Conservation (phyloP, 2,113 vertebrate genomes). For the Perccottus glenii region DNA sequence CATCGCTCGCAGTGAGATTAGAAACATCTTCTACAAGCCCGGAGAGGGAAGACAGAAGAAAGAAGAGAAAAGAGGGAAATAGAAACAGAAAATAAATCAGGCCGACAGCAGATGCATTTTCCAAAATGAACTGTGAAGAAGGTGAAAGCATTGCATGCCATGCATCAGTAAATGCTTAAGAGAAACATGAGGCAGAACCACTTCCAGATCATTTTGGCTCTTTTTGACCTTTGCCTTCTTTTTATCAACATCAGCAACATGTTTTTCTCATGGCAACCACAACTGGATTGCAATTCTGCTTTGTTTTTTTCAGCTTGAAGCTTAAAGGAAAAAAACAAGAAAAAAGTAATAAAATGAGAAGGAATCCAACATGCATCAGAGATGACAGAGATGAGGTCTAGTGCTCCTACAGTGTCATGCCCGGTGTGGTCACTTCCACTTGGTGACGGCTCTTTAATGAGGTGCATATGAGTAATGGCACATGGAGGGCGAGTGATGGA, state of each 20-base stretch:
- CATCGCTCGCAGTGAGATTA: constrained; percentile 99
- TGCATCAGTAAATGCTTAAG: constrained; percentile 37
- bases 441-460: background rate
- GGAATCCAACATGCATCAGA: constrained; percentile 23
- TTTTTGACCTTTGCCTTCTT: no score
- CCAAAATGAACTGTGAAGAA: constrained; percentile 25
- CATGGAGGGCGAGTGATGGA: background rate
- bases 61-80: constrained; percentile 54
- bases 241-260: background rate
- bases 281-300: constrained; percentile 56
- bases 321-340: constrained; percentile 27
- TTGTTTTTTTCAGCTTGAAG: constrained; percentile 37
- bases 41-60: constrained; percentile 79
- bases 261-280: constrained; percentile 24
- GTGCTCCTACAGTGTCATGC: constrained; percentile 46
- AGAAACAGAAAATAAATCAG: constrained; percentile 50
- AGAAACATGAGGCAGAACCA: constrained; percentile 48
- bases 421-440: constrained; percentile 19
- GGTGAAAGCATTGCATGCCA: constrained; percentile 52
- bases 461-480: background rate
- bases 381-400: constrained; percentile 19
- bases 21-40: constrained; percentile 98
- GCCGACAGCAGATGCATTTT: constrained; percentile 57
- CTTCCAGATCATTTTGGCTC: constrained; percentile 40
- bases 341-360: background rate